A percentile compares a stretch with the other conserved stretches of the same genome.
phyloP scores from a whole-genome alignment of 2,888 invertebrate species.

The Drosophila quinaria region DNA sequence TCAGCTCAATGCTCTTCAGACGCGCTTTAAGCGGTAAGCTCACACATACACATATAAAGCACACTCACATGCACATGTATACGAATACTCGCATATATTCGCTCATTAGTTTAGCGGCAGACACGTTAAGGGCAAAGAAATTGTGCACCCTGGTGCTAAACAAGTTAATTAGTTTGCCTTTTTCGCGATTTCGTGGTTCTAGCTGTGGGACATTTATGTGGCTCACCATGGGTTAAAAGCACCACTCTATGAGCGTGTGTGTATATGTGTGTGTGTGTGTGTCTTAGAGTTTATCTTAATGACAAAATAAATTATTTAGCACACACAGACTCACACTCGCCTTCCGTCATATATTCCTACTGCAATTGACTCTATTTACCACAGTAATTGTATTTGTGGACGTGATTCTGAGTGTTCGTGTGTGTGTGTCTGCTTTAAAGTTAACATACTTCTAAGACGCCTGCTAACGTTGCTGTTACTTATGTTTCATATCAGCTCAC shows the following conservation, averaged over 20 bases:
- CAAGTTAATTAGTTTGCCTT: conserved; percentile 78
- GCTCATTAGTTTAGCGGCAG: conserved; percentile 71
- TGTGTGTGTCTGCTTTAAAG: conserved; percentile 51
- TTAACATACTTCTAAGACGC: conserved; percentile 55
- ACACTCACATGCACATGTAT: conserved; percentile 3
- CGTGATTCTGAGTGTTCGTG: conserved; percentile 24
- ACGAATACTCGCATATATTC: conserved; percentile 1
- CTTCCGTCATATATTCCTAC: conserved; percentile 27
- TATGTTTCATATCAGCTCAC: conserved; percentile 57
- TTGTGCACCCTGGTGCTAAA: conserved; percentile 71
- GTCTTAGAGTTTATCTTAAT: conserved; percentile 74
- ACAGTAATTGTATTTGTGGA: conserved; percentile 6
- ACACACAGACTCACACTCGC: conserved; percentile 32
- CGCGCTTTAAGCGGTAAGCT: conserved; percentile 26
- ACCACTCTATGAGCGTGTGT: conserved; percentile 14
- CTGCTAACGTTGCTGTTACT: conserved; percentile 42
- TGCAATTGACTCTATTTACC: conserved; percentile 72
- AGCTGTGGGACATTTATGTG: conserved; percentile 59
- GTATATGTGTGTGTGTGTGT: conserved; percentile 28
- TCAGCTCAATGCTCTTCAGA: conserved; percentile 16
- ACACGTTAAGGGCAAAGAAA: conserved; percentile 50
- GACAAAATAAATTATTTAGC: conserved; percentile 81
- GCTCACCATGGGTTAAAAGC: conserved; percentile 51
- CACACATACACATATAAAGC: conserved; percentile 3
- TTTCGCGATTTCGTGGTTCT: conserved; percentile 51